Percentiles rank a stretch among this genome's conserved stretches.
Conservation (phyloP, 2,113 vertebrate species). For the Trachemys scripta region DNA sequence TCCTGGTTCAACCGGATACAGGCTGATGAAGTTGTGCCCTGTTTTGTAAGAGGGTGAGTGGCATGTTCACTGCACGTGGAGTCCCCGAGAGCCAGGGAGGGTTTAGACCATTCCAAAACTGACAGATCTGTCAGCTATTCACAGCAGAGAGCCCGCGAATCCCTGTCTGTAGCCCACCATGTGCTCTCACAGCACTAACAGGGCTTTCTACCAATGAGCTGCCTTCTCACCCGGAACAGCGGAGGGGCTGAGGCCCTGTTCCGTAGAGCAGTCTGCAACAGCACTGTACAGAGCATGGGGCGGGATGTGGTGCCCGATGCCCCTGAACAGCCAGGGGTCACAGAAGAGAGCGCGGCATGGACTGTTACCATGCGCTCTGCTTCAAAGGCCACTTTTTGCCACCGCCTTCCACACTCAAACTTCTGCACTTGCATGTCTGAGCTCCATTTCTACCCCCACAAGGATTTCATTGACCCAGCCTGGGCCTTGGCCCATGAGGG, state of each 20-base stretch:
- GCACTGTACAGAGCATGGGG: background rate
- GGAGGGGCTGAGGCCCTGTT: background rate
- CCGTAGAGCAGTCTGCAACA: background rate
- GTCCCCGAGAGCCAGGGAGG: background rate
- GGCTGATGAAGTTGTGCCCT: slow-evolving; percentile 91
- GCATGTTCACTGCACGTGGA: background rate
- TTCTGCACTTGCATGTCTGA: accelerated
- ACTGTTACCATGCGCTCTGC: background rate
- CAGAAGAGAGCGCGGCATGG: background rate
- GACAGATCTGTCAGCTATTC: background rate
- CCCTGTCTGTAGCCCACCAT: background rate
- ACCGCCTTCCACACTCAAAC: background rate
- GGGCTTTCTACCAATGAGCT: background rate
- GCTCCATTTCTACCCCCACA: background rate
- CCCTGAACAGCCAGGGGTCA: background rate
- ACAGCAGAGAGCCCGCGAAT: background rate
- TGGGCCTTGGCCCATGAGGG: background rate
- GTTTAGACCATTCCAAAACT: background rate
- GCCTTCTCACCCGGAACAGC: background rate
- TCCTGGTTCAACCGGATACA: slow-evolving; percentile 97
- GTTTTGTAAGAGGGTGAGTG: slow-evolving; percentile 95
- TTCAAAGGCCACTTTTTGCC: accelerated
- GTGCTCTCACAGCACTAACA: background rate
- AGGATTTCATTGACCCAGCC: background rate
- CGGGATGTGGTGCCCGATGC: background rate